A percentile compares a stretch with the other conserved stretches of the same genome.
Conservation (phyloP, 2,797 vertebrate genomes). For the Chelon auratus region DNA sequence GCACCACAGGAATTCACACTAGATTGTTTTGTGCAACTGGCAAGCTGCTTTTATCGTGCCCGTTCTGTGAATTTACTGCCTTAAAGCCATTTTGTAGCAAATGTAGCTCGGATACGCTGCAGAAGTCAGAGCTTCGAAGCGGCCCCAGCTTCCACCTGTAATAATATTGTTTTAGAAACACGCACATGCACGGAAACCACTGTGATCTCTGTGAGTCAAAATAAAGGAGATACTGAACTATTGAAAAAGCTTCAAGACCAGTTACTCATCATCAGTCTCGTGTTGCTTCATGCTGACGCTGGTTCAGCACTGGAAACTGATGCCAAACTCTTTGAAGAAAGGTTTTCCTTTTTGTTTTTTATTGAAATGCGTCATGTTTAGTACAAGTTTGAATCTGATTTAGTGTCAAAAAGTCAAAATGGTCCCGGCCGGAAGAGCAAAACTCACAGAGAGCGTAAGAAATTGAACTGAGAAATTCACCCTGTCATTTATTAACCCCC, state of each 20-base stretch:
- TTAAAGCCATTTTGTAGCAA: too few relatives aligned
- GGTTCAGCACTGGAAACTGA: neutral
- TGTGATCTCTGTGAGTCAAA: too few relatives aligned
- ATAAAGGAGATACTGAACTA: too few relatives aligned
- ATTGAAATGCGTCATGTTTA: neutral
- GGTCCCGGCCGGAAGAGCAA: neutral
- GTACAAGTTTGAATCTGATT: constrained; percentile 37
- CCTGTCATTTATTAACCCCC: constrained; percentile 26
- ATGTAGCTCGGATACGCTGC: too few relatives aligned
- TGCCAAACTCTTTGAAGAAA: constrained; percentile 17
- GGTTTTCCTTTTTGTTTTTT: neutral
- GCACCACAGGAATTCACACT: too few relatives aligned
- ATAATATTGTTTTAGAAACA: too few relatives aligned
- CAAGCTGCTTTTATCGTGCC: too few relatives aligned
- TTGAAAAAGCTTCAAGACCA: too few relatives aligned
- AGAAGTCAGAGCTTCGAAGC: too few relatives aligned
- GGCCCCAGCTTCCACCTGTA: too few relatives aligned
- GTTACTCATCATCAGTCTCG: neutral
- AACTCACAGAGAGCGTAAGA: neutral
- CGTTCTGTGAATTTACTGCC: too few relatives aligned
- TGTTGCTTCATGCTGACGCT: constrained; percentile 22
- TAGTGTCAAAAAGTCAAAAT: neutral
- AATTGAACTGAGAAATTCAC: neutral
- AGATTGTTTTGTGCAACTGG: neutral
- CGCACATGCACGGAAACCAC: too few relatives aligned